These are phyloP conservation scores for Casuarius casuarius DNA, from an alignment of 2,113 vertebrate species.

Conservation along the genomic window DNA sequence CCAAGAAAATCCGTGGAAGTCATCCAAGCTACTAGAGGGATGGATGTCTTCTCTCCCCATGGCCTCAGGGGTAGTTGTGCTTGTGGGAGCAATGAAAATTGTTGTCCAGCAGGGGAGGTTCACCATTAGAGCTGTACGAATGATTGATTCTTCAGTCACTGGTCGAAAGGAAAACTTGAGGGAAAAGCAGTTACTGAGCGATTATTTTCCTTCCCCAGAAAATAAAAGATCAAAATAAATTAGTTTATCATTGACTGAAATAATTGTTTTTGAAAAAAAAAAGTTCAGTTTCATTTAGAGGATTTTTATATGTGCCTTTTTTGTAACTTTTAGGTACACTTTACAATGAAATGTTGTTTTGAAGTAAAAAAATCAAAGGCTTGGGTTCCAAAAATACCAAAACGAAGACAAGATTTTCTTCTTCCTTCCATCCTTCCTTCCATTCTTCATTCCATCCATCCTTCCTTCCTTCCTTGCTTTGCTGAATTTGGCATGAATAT, in stretches of 20 bases:
- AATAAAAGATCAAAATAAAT: neutral
- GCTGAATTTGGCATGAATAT: constrained; percentile 3
- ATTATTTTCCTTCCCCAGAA: constrained; percentile 14
- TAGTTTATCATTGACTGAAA: neutral
- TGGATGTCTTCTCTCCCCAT: neutral
- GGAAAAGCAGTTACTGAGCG: neutral
- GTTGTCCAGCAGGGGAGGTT: neutral
- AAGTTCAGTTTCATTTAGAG: neutral
- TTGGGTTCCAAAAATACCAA: neutral
- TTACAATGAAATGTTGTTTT: neutral
- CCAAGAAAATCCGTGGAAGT: constrained; percentile 24
- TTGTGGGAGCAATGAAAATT: neutral
- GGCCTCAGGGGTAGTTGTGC: constrained; percentile 16
- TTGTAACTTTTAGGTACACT: neutral
- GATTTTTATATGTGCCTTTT: neutral
- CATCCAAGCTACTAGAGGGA: neutral
- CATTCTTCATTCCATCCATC: neutral
- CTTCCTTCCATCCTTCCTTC: neutral
- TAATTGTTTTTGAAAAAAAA: accelerated
- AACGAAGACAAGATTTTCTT: neutral
- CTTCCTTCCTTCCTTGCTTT: neutral
- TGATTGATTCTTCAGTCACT: neutral
- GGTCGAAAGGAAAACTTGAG: neutral
- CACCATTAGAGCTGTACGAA: neutral
- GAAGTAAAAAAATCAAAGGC: neutral